A percentile compares a stretch with the other conserved stretches of the same genome.
Conservation (phyloP, 2,888 invertebrate genomes). For the Lepidocyrtoides sp. region DNA sequence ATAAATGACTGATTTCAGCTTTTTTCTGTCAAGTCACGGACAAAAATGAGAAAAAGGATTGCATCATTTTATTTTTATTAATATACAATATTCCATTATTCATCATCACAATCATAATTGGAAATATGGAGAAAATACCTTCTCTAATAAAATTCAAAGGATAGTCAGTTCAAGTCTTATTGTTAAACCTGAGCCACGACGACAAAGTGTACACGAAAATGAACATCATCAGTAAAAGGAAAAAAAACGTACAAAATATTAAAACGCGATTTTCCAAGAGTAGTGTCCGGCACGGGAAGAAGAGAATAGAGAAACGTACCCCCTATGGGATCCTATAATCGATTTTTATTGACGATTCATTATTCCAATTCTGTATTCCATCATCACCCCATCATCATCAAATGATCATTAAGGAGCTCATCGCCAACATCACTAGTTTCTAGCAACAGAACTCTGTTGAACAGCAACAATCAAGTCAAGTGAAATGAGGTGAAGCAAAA, state of each 20-base stretch:
- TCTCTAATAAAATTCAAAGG: slow-evolving; percentile 14
- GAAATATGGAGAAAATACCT: slow-evolving; percentile 16
- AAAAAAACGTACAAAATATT: slow-evolving; percentile 18
- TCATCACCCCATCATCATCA: slow-evolving; percentile 74
- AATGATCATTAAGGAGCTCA: slow-evolving; percentile 70
- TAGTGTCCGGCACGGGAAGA: slow-evolving; percentile 55
- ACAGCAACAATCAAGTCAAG: slow-evolving; percentile 47
- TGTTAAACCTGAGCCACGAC: no score
- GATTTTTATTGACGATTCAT: slow-evolving; percentile 85
- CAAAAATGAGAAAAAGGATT: slow-evolving; percentile 80
- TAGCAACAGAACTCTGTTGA: slow-evolving; percentile 23
- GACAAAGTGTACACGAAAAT: background rate
- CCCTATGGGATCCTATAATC: slow-evolving; percentile 83
- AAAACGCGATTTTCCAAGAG: slow-evolving; percentile 35
- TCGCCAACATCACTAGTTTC: slow-evolving; percentile 49
- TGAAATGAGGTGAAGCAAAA: slow-evolving; percentile 54
- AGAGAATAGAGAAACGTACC: slow-evolving; percentile 61
- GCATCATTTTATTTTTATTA: slow-evolving; percentile 45
- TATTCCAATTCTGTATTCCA: slow-evolving; percentile 80
- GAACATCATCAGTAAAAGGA: background rate
- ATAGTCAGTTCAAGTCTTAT: no score
- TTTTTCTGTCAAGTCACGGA: slow-evolving; percentile 83
- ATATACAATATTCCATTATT: slow-evolving; percentile 55
- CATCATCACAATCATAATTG: slow-evolving; percentile 40
- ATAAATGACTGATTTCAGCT: slow-evolving; percentile 61